These are phyloP conservation scores for Xanthostigma xanthostigma DNA, from an alignment of 2,888 invertebrate species.

Conservation along the genomic window DNA sequence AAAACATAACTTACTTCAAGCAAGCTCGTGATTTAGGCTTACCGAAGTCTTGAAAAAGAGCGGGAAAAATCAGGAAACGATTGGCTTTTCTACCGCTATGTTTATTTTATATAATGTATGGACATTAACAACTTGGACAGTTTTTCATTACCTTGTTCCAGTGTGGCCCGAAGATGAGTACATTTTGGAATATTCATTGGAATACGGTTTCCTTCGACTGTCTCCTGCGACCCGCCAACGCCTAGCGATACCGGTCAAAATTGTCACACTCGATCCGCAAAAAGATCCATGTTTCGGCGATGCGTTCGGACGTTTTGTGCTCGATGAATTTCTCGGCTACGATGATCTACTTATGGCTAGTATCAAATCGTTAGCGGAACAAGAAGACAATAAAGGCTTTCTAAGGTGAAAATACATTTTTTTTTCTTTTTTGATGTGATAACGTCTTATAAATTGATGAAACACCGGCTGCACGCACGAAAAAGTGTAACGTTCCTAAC, in stretches of 20 bases:
- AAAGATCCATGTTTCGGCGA: constrained; percentile 91
- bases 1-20: no score
- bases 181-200: constrained; percentile 93
- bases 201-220: constrained; percentile 89
- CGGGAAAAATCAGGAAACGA: no score
- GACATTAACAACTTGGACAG: no score
- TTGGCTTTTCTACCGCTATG: no score
- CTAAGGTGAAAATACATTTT: constrained; percentile 39
- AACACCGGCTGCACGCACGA: no score
- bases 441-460: no score
- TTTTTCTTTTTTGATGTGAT: no score
- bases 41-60: no score
- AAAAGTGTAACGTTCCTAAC: no score
- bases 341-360: constrained; percentile 95
- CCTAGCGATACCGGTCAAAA: constrained; percentile 82
- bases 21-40: no score
- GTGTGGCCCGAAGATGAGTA: constrained; percentile 76
- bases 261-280: constrained; percentile 73
- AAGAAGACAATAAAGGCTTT: constrained; percentile 93
- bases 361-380: constrained; percentile 86
- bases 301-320: constrained; percentile 71
- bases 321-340: constrained; percentile 90
- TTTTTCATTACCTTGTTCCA: constrained; percentile 17
- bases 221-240: constrained; percentile 73
- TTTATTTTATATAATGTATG: no score